These are phyloP conservation scores for Caenorhabditis afra DNA, from an alignment of 2,888 invertebrate species.

Conservation along the genomic window DNA sequence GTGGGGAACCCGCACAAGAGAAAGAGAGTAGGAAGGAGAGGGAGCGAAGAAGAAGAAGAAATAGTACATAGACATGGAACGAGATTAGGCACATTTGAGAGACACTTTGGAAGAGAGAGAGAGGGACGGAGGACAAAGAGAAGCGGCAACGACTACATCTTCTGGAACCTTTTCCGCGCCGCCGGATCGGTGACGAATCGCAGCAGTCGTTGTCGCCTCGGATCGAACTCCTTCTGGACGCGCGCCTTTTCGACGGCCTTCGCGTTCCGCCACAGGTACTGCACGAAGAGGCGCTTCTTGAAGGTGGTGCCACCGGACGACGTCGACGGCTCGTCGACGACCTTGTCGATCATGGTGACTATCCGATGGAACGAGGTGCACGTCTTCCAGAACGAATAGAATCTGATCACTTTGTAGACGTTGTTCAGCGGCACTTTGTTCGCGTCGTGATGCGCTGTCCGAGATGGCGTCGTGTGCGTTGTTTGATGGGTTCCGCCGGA, in stretches of 20 bases:
- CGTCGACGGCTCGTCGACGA: constrained; percentile 65
- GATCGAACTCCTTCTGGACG: constrained; percentile 80
- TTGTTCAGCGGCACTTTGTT: constrained; percentile 72
- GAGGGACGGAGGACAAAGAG: constrained; percentile 19
- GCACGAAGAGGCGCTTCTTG: constrained; percentile 79
- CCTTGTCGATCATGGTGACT: constrained; percentile 80
- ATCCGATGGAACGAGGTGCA: constrained; percentile 81
- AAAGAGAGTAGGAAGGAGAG: constrained; percentile 25
- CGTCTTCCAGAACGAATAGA: constrained; percentile 80
- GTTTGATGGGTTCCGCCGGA: constrained; percentile 67
- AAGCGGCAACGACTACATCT: constrained; percentile 57
- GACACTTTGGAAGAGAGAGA: not conserved
- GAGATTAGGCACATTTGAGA: constrained; percentile 50
- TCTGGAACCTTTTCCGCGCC: constrained; percentile 68
- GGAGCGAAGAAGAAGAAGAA: constrained; percentile 40
- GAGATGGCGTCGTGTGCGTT: constrained; percentile 41
- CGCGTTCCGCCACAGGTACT: constrained; percentile 80
- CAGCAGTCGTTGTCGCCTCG: constrained; percentile 77
- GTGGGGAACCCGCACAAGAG: constrained; percentile 12
- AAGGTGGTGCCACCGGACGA: constrained; percentile 65
- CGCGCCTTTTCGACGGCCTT: constrained; percentile 79
- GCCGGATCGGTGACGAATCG: constrained; percentile 78
- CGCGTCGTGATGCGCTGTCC: constrained; percentile 44
- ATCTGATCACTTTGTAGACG: constrained; percentile 80
- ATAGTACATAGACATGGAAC: constrained; percentile 55